Evolutionary conservation across 2,113 vertebrate genomes (phyloP).

Genomic region (Chlamydotis undulata): DNA sequence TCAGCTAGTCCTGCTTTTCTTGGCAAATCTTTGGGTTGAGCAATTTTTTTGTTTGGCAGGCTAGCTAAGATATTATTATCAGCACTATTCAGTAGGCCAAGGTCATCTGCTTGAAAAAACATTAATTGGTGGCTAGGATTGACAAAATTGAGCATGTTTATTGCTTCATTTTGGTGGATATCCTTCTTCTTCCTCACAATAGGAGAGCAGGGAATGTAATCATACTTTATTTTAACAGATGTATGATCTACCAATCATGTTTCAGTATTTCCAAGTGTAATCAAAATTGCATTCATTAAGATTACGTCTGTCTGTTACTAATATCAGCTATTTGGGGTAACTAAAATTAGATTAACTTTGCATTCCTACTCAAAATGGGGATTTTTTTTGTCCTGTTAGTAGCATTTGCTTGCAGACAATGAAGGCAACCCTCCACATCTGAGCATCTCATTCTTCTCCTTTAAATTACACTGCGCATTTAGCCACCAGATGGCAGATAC

Average conservation of each 20-base stretch:
- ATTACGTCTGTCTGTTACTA: not conserved
- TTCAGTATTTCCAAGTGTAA: not conserved
- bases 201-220: not conserved
- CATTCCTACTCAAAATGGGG: not conserved
- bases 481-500: not conserved
- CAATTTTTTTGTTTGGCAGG: not conserved
- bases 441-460: not conserved
- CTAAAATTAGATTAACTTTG: not conserved
- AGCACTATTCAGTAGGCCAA: not conserved
- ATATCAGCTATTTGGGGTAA: not conserved
- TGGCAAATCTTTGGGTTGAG: not conserved
- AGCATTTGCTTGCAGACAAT: not conserved
- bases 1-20: not conserved
- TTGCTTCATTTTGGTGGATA: not conserved
- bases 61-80: not conserved
- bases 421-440: rapidly evolving
- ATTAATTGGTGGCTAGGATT: not conserved
- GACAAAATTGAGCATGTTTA: not conserved
- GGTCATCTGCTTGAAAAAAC: not conserved
- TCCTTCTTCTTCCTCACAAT: rapidly evolving
- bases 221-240: not conserved
- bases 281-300: not conserved
- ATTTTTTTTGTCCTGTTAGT: not conserved
- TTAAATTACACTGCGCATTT: not conserved
- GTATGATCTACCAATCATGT: not conserved